Evolutionary conservation across 2,888 invertebrate genomes (phyloP).

Genomic region (Aplocera efformata): DNA sequence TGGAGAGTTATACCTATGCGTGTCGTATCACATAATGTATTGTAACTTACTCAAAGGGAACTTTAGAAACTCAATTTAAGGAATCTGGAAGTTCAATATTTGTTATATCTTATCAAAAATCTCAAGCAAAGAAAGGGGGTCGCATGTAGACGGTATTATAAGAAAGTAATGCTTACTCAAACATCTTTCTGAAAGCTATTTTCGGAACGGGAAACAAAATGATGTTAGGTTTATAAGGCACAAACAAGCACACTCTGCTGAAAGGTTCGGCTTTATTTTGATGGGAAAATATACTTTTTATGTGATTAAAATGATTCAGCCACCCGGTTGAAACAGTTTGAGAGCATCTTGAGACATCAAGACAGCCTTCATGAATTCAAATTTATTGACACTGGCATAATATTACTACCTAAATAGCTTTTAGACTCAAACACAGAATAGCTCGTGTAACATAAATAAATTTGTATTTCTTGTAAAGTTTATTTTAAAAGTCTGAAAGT

Average conservation of each 20-base stretch:
- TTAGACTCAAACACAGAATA: too few relatives aligned
- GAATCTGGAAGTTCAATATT: conserved; percentile 21
- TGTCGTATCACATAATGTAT: conserved; percentile 19
- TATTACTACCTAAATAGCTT: too few relatives aligned
- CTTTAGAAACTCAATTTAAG: conserved; percentile 17
- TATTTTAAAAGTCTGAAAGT: conserved; percentile 18
- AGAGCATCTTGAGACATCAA: conserved; percentile 8
- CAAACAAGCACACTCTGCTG: conserved; percentile 6
- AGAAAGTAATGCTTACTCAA: conserved; percentile 19
- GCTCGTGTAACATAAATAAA: too few relatives aligned
- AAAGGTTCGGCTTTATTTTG: neutral
- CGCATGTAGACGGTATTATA: conserved; percentile 12
- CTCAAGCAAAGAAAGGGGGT: conserved; percentile 17
- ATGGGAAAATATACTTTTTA: neutral
- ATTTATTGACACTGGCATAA: too few relatives aligned
- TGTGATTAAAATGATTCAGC: too few relatives aligned
- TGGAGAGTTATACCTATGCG: conserved; percentile 29
- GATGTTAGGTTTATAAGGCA: conserved; percentile 13
- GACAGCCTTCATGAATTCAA: neutral
- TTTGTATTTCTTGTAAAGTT: conserved; percentile 7
- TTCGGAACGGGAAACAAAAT: conserved; percentile 9
- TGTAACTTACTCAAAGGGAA: conserved; percentile 21
- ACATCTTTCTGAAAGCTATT: conserved; percentile 16
- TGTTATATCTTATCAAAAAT: conserved; percentile 14
- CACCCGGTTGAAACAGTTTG: too few relatives aligned